Percentiles rank a stretch among this genome's conserved stretches.
Conservation (phyloP, 2,113 vertebrate species). For the Sprattus sprattus region DNA sequence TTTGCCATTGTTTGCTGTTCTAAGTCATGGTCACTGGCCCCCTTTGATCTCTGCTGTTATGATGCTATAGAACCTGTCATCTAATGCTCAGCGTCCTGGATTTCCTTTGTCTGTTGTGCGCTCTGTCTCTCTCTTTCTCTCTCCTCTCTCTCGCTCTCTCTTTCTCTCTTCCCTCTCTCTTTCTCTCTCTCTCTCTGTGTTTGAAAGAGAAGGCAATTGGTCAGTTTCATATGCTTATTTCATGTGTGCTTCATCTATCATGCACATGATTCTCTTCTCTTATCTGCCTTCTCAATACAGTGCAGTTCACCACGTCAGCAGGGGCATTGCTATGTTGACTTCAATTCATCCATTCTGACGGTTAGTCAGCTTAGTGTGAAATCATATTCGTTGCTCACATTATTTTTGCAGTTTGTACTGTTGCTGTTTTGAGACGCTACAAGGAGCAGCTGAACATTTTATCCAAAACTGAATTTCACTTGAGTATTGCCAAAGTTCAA, state of each 20-base stretch:
- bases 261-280: background rate
- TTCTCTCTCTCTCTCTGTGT: background rate
- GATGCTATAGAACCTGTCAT: background rate
- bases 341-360: background rate
- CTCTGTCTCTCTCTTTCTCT: background rate
- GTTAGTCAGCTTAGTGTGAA: background rate
- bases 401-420: background rate
- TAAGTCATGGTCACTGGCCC: background rate
- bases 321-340: background rate
- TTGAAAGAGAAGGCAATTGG: too few relatives aligned
- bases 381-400: background rate
- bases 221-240: background rate
- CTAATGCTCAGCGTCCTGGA: background rate
- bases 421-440: background rate
- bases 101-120: conserved; percentile 23
- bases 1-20: conserved; percentile 24
- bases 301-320: background rate
- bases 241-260: background rate
- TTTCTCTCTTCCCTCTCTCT: conserved; percentile 5
- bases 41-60: background rate
- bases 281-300: background rate
- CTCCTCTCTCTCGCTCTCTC: background rate
- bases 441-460: background rate
- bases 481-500: background rate
- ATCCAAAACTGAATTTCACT: background rate